Evolutionary conservation across 2,888 invertebrate genomes (phyloP), one percentile per base, ranked within the genome.

Genomic region (Atrina japonica): DNA sequence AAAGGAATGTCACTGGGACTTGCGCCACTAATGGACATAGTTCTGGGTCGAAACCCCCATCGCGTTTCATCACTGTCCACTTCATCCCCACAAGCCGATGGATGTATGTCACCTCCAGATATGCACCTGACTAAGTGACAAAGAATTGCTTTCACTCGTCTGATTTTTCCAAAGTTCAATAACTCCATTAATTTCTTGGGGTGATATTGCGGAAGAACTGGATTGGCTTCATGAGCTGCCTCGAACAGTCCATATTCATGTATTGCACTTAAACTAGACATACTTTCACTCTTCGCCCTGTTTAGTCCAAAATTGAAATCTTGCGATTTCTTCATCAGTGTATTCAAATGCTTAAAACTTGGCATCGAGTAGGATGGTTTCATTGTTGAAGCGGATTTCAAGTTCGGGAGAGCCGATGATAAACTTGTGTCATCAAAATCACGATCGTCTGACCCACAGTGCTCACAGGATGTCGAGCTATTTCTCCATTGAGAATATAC

Each of bases 101-200:
- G 77, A 29, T 77, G 77, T 14, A 76, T 77, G 27, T 84, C 84
- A 6, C 82, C 78, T 11, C 87, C 88, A 29, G 86, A 84, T 23
- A 92, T 85, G 80, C 92, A 96, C 91, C 97, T 94, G 35, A 99
- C 97, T 65, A 99, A 93, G 93, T 99, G 99, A 0, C 97, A 95
- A 50, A 99, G 93, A 77, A 99, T 99, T 0, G 99, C 99, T 90
- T 99, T 98, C 0, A 99, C 99, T 94, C 99, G 96, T 86, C 97
- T 93, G 7, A 81, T 98, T 92, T 98, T 98, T 2, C 99, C 99
- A 64, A 98, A 98, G 92, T 99, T 99, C 30, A 99, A 93, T 45
- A 99, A 92, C 88, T 99, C 99, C 96, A 99, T 98, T 41, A 99
- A 92, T 87, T 99, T 99, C 87, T 98, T 98, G 0, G 99, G 99